A percentile compares a stretch with the other conserved stretches of the same genome.
phyloP scores from a whole-genome alignment of 2,797 vertebrate species.

The Xiphophorus birchmanni region DNA sequence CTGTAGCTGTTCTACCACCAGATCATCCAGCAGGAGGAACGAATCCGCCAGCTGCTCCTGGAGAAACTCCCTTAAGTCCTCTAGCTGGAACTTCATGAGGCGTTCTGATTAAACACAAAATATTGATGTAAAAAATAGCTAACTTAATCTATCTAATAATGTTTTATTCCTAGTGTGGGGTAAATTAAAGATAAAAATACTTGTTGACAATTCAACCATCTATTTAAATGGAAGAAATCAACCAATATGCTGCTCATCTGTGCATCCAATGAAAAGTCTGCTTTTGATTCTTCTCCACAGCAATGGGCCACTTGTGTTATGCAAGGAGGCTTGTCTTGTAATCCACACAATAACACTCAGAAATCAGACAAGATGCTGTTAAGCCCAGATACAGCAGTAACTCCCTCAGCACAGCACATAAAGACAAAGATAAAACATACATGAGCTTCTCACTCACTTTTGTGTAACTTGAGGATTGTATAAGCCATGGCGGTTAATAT shows the following conservation, averaged over 20 bases:
- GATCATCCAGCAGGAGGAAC: constrained; percentile 81
- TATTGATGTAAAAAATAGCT: constrained; percentile 8
- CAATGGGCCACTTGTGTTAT: constrained; percentile 68
- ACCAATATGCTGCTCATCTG: constrained; percentile 23
- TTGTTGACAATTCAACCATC: neutral
- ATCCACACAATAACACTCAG: constrained; percentile 35
- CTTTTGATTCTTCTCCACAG: constrained; percentile 65
- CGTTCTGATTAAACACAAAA: constrained; percentile 73
- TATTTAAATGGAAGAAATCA: constrained; percentile 13
- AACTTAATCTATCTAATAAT: constrained; percentile 9
- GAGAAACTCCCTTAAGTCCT: constrained; percentile 87
- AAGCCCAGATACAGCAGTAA: too few species aligned
- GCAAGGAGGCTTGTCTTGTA: constrained; percentile 56
- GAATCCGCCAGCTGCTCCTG: constrained; percentile 84
- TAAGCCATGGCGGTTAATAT: constrained; percentile 86
- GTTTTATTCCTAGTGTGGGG: neutral
- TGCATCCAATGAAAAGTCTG: constrained; percentile 64
- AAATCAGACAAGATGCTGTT: neutral
- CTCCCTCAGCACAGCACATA: neutral
- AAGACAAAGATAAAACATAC: constrained; percentile 9
- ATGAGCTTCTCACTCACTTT: constrained; percentile 84
- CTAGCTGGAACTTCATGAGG: constrained; percentile 84
- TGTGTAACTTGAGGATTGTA: constrained; percentile 87
- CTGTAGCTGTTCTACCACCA: constrained; percentile 84
- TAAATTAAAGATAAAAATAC: neutral